Conservation (phyloP, 2,888 invertebrate genomes). For the Phorcus lineatus region DNA sequence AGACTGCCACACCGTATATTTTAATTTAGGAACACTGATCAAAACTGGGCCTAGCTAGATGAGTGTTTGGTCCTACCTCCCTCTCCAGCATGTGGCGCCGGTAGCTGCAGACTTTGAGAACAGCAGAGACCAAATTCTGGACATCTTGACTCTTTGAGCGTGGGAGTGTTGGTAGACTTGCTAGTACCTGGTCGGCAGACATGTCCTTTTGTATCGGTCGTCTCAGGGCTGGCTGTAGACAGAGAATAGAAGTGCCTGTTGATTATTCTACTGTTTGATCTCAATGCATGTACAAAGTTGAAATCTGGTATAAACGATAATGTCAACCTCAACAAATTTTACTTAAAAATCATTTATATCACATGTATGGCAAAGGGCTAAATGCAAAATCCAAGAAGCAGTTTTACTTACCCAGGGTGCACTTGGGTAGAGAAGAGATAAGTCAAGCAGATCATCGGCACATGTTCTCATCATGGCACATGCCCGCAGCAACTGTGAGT, state of each 20-base stretch:
- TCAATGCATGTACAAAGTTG: not conserved
- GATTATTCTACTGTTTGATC: no score
- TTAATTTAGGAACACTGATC: no score
- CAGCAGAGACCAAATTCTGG: conserved; percentile 51
- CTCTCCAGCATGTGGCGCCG: conserved; percentile 53
- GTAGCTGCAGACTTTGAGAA: conserved; percentile 63
- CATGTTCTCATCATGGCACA: conserved; percentile 64
- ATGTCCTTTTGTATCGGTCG: conserved; percentile 58
- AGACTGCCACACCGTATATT: no score
- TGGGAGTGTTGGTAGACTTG: conserved; percentile 56
- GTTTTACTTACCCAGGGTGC: conserved; percentile 69
- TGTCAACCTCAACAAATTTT: no score
- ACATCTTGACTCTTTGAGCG: conserved; percentile 55
- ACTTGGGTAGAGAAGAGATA: conserved; percentile 67
- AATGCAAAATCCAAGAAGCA: no score
- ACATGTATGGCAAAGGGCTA: no score
- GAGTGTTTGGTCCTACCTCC: conserved; percentile 49
- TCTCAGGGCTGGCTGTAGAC: conserved; percentile 63
- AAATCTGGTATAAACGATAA: not conserved
- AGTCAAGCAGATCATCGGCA: conserved; percentile 60
- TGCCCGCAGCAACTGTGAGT: conserved; percentile 55
- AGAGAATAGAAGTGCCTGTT: not conserved
- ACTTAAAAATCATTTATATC: no score
- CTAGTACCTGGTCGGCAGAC: conserved; percentile 58
- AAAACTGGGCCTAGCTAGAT: not conserved